A percentile compares a stretch with the other conserved stretches of the same genome.
These are phyloP conservation scores for Caranx melampygus DNA, from an alignment of 2,113 vertebrate genomes.

Conservation along the genomic window DNA sequence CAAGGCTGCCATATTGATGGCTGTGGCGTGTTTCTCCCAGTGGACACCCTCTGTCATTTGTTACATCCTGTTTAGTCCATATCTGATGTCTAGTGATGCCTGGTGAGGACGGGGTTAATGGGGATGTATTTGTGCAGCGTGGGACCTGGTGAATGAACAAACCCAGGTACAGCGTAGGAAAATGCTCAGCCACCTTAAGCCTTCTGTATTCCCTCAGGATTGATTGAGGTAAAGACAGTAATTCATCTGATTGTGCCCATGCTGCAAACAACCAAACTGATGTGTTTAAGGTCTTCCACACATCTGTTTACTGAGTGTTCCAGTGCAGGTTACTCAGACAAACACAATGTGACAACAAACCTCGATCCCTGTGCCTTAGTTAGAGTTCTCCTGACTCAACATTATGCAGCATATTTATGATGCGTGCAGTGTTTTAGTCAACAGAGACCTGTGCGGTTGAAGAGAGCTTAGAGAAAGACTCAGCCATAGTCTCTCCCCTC, in stretches of 20 bases:
- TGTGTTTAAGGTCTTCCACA: slow-evolving; percentile 12
- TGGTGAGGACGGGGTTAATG: neutral
- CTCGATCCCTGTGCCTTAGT: slow-evolving; percentile 30
- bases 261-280: slow-evolving; percentile 7
- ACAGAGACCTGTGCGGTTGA: slow-evolving; percentile 30
- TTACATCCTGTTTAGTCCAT: slow-evolving; percentile 14
- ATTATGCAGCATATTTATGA: slow-evolving; percentile 29
- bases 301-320: slow-evolving; percentile 9
- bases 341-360: slow-evolving; percentile 51
- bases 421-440: slow-evolving; percentile 36
- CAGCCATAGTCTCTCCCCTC: slow-evolving; percentile 37
- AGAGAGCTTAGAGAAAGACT: slow-evolving; percentile 15
- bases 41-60: slow-evolving; percentile 21
- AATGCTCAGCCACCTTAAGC: slow-evolving; percentile 4
- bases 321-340: slow-evolving; percentile 17
- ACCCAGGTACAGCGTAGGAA: neutral
- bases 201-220: slow-evolving; percentile 16
- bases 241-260: slow-evolving; percentile 24
- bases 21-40: slow-evolving; percentile 14
- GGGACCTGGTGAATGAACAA: neutral
- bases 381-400: slow-evolving; percentile 46
- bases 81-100: neutral
- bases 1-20: slow-evolving; percentile 50
- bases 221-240: slow-evolving; percentile 23
- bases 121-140: neutral